Evolutionary conservation across 1,140 invertebrate genomes (phyloP).

Genomic region (Mercenaria mercenaria): DNA sequence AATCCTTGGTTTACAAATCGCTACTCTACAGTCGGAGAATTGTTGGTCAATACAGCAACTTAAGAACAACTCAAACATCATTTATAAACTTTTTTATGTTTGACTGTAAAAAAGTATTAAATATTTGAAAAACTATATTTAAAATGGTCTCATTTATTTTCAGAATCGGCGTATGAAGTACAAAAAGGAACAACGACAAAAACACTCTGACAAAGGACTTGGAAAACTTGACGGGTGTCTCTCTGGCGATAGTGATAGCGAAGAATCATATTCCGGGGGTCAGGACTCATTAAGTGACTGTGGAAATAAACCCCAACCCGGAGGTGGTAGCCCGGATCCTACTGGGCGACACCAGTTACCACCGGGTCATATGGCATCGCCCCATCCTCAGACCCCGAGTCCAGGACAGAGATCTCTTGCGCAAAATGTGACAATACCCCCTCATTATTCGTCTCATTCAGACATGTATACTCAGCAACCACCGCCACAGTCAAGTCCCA

Average conservation of each 20-base stretch:
- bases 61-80: too few species aligned
- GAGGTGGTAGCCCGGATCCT: constrained; percentile 57
- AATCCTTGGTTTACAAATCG: too few species aligned
- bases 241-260: constrained; percentile 75
- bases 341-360: constrained; percentile 46
- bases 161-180: constrained; percentile 98
- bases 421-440: constrained; percentile 54
- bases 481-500: constrained; percentile 69
- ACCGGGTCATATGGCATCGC: constrained; percentile 46
- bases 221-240: constrained; percentile 71
- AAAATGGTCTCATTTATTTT: constrained; percentile 42
- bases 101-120: too few species aligned
- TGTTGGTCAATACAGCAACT: too few species aligned
- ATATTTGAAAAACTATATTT: too few species aligned
- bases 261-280: constrained; percentile 72
- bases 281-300: constrained; percentile 72
- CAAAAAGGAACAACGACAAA: constrained; percentile 98
- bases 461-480: constrained; percentile 62
- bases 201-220: constrained; percentile 90
- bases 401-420: constrained; percentile 63
- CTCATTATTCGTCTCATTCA: constrained; percentile 41
- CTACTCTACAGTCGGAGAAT: too few species aligned
- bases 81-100: too few species aligned
- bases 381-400: constrained; percentile 65
- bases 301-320: constrained; percentile 68